Percentiles rank a stretch among this genome's conserved stretches.
Conservation (phyloP, 1,140 invertebrate genomes). For the Aleiodes sp. region DNA sequence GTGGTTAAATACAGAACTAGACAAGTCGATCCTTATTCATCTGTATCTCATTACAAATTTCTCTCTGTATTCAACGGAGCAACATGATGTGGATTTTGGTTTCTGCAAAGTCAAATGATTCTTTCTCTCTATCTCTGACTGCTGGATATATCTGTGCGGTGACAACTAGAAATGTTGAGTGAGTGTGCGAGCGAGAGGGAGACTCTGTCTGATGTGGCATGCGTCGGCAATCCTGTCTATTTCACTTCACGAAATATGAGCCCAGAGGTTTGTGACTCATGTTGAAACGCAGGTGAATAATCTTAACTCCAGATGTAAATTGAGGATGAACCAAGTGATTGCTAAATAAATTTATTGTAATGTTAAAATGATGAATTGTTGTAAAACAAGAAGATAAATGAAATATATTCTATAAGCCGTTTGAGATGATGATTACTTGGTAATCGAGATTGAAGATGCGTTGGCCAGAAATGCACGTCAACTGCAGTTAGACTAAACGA, state of each 20-base stretch:
- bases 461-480: neutral
- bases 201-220: slow-evolving; percentile 6
- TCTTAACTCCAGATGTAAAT: neutral
- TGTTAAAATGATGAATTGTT: neutral
- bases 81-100: slow-evolving; percentile 10
- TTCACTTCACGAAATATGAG: neutral
- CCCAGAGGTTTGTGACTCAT: neutral
- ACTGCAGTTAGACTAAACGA: neutral
- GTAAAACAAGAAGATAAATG: neutral
- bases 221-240: slow-evolving; percentile 10
- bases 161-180: neutral
- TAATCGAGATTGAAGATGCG: neutral
- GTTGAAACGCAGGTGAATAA: neutral
- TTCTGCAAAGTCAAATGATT: neutral
- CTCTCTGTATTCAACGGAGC: neutral
- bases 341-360: neutral
- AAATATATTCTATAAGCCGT: no score
- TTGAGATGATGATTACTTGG: neutral
- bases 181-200: neutral
- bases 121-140: neutral
- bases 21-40: slow-evolving; percentile 7
- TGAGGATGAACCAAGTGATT: neutral
- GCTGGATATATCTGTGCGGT: neutral
- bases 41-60: slow-evolving; percentile 5
- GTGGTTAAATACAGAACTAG: neutral